Evolutionary conservation across 2,888 invertebrate species (phyloP), one percentile per base, ranked within the genome.

Genomic region (Melanchra persicariae): DNA sequence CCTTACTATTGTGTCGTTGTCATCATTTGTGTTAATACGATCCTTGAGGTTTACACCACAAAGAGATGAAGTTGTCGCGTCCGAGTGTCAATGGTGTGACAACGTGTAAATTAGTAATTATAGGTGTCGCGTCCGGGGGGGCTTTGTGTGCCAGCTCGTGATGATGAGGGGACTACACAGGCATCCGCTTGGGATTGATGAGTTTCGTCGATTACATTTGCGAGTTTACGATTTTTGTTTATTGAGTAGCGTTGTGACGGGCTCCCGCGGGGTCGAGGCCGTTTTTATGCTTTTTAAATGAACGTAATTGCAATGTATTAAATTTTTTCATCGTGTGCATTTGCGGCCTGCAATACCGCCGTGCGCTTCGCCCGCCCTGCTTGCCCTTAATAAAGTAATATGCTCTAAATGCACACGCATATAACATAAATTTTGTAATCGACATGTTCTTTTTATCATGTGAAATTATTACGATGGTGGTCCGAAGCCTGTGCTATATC

Each of bases 1-100:
- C 88, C 85, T 85, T 83, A 82, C 92, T 87, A 93, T 95, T 95
- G 93, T 95, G 81, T 88, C 90, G 91, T 93, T 95, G 95, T 96
- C 95, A 95, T 95, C 95, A 93, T 94, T 94, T 93, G 93, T 95
- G 95, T 95, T 95, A 95, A 95, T 96, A 93, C 93, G 93, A 94
- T 93, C 93, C 94, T 95, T 94, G 95, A 95, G 95, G 95, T 95
- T 96, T 95, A 90, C 92, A 90, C 94, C 92, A 96, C 95, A 96
- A 95, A 92, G 93, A 88, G 89, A 93, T 94, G 94, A 92, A 94
- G 94, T 92, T 90, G 92, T 95, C 93, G 88, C 89, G 89, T 91
- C 91, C 88, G 89, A 90, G 89, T 91, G 91, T 94, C 93, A 94
- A 95, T 94, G 92, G 92, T 91, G 93, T 92, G 95, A 93, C 93